These are phyloP conservation scores for Xenus cinereus DNA, from an alignment of 2,113 vertebrate genomes.

Conservation along the genomic window DNA sequence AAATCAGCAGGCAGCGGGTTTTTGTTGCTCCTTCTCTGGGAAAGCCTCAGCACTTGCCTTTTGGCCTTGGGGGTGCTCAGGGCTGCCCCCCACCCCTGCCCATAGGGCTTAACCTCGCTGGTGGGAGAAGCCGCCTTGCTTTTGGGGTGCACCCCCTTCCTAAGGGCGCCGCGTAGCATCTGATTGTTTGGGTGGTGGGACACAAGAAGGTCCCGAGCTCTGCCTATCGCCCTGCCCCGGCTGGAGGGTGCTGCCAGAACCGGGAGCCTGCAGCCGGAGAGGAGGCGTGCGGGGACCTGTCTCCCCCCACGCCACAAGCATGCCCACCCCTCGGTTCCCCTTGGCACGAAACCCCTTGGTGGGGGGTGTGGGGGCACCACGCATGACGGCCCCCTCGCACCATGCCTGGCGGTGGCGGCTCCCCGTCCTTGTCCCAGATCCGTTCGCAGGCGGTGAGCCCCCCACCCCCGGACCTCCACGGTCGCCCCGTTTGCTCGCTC, in stretches of 20 bases:
- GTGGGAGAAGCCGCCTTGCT: neutral
- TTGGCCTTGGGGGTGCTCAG: neutral
- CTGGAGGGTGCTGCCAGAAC: neutral
- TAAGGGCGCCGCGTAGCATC: neutral
- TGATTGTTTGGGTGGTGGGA: neutral
- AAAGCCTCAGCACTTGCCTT: neutral
- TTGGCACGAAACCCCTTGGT: neutral
- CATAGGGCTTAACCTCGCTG: neutral
- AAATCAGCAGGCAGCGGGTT: constrained; percentile 13
- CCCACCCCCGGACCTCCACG: fast-evolving
- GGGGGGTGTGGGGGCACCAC: neutral
- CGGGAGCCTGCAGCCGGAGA: neutral
- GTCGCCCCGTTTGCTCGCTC: constrained; percentile 21
- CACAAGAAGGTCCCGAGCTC: neutral
- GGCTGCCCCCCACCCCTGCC: neutral
- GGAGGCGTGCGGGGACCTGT: neutral
- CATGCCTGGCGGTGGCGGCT: fast-evolving
- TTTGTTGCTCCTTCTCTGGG: neutral
- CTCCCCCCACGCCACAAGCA: fast-evolving
- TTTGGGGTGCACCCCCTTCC: neutral
- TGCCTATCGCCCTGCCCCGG: neutral
- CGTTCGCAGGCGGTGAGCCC: fast-evolving
- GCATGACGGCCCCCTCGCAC: neutral
- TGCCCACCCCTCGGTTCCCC: neutral
- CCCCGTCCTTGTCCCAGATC: neutral